Evolutionary conservation across 2,113 vertebrate species (phyloP).

Genomic region (Anarhynchus alexandrinus): DNA sequence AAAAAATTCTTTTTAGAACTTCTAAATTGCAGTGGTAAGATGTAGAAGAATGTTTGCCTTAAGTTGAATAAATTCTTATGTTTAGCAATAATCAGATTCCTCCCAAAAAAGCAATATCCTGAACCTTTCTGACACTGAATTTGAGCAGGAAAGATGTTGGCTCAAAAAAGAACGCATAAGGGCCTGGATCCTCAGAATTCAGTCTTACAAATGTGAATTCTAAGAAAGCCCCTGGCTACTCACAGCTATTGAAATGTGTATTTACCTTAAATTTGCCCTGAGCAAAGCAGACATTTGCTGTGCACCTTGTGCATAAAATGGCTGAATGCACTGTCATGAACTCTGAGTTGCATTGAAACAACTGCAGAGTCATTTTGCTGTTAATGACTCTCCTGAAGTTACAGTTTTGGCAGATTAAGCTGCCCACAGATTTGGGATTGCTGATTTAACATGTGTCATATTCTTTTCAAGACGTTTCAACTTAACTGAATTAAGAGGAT

Average conservation of each 20-base stretch:
- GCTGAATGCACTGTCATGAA: not conserved
- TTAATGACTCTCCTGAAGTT: not conserved
- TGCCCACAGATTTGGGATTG: not conserved
- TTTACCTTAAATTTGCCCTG: not conserved
- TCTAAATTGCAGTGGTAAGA: not conserved
- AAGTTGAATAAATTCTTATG: not conserved
- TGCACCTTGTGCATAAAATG: not conserved
- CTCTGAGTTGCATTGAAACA: not conserved
- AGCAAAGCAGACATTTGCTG: not conserved
- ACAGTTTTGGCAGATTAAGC: not conserved
- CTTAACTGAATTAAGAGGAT: not conserved
- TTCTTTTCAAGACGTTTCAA: not conserved
- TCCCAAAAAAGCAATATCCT: not conserved
- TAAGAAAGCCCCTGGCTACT: not conserved
- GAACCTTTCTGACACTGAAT: not conserved
- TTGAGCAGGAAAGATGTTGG: not conserved
- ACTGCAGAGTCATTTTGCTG: not conserved
- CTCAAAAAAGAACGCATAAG: not conserved
- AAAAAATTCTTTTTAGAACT: not conserved
- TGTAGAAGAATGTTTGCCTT: not conserved
- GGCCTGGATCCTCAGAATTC: not conserved
- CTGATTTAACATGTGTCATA: not conserved
- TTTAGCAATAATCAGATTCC: not conserved
- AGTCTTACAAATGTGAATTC: not conserved
- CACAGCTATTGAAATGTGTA: not conserved